A percentile compares a stretch with the other conserved stretches of the same genome.
These are phyloP conservation scores for Apis mellifera DNA, from an alignment of 1,140 invertebrate genomes.

Conservation along the genomic window DNA sequence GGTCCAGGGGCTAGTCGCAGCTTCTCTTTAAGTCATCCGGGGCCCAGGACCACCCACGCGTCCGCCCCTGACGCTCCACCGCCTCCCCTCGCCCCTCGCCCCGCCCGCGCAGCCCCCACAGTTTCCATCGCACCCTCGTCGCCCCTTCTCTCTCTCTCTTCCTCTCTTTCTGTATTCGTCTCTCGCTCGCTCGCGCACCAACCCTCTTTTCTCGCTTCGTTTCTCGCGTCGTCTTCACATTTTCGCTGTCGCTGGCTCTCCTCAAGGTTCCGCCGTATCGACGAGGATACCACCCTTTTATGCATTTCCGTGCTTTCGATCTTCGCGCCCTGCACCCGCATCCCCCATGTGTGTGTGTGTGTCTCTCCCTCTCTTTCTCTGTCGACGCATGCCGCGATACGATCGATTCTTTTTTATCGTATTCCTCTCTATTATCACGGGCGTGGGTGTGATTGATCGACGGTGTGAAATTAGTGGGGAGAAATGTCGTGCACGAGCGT, in stretches of 20 bases:
- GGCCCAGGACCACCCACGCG: conserved; percentile 51
- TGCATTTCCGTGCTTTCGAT: not conserved
- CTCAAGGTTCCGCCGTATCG: conserved; percentile 39
- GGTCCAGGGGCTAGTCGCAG: conserved; percentile 73
- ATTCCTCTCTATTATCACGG: no score
- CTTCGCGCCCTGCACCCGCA: not conserved
- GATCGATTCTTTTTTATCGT: no score
- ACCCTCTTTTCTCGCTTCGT: conserved; percentile 7
- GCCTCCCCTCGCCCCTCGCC: not conserved
- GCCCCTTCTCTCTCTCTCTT: not conserved
- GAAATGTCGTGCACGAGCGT: no score
- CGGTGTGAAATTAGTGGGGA: no score
- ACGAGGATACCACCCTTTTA: not conserved
- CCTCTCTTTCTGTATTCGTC: not conserved
- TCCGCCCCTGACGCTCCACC: conserved; percentile 47
- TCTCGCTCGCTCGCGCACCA: not conserved
- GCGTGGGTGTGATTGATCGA: no score
- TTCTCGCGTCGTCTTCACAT: conserved; percentile 7
- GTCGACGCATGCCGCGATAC: no score
- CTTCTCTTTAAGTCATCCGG: conserved; percentile 80
- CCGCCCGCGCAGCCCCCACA: conserved; percentile 40
- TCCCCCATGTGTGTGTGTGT: no score
- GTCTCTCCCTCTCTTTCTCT: not conserved
- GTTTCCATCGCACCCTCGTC: conserved; percentile 40
- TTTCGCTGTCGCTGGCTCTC: conserved; percentile 27